These are phyloP conservation scores for Patella depressa DNA, from an alignment of 2,888 invertebrate genomes.

Conservation along the genomic window DNA sequence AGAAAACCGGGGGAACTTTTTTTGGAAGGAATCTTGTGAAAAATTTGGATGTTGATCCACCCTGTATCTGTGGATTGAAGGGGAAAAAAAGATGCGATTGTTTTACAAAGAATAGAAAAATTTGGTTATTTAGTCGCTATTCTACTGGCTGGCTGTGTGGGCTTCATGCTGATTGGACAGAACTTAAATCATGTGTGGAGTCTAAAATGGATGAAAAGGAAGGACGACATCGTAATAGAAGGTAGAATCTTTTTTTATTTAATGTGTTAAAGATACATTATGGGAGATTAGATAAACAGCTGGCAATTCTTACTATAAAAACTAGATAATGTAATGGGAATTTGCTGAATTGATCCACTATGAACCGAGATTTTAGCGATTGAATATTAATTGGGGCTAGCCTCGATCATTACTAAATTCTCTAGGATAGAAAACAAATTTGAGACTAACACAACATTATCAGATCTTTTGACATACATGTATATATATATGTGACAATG, in stretches of 20 bases:
- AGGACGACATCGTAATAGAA: conserved; percentile 82
- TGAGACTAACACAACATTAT: no score
- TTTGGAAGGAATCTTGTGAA: conserved; percentile 97
- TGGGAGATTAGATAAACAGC: no score
- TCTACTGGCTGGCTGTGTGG: conserved; percentile 80
- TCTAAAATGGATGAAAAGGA: conserved; percentile 92
- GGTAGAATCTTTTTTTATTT: conserved; percentile 62
- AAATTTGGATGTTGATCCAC: conserved; percentile 91
- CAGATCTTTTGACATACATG: no score
- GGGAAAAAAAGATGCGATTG: conserved; percentile 82
- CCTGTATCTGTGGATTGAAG: conserved; percentile 92
- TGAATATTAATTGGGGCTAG: no score
- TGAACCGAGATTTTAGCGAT: no score
- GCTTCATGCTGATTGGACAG: conserved; percentile 98
- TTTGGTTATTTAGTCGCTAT: conserved; percentile 84
- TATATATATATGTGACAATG: no score
- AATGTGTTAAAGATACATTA: background rate
- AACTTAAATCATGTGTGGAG: conserved; percentile 79
- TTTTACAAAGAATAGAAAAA: conserved; percentile 47
- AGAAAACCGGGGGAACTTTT: conserved; percentile 97
- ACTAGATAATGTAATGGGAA: no score
- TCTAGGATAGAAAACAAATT: no score
- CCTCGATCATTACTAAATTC: no score
- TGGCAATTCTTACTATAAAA: no score
- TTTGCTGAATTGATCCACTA: no score